phyloP scores from a whole-genome alignment of 2,113 vertebrate species.

The Rallus limicola region DNA sequence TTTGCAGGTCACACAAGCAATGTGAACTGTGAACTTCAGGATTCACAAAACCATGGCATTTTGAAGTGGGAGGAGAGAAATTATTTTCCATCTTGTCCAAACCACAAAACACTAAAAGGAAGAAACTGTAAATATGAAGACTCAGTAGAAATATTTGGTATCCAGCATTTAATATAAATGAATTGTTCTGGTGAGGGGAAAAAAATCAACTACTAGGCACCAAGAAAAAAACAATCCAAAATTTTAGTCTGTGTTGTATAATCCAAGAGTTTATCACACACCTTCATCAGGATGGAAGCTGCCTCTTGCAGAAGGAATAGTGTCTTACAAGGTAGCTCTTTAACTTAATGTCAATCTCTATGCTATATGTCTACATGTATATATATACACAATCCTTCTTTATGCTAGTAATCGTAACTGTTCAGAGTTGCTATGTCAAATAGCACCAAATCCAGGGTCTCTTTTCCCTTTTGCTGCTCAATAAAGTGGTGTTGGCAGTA shows the following conservation, averaged over 20 bases:
- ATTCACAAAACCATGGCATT: neutral
- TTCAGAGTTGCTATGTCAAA: neutral
- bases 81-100: neutral
- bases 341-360: neutral
- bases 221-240: neutral
- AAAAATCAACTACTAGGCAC: neutral
- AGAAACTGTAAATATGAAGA: neutral
- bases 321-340: neutral
- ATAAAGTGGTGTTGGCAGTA: neutral
- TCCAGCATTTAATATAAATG: neutral
- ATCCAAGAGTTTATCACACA: neutral
- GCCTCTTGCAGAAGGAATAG: neutral
- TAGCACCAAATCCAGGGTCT: neutral
- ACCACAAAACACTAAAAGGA: neutral
- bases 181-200: neutral
- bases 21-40: neutral
- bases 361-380: too few relatives aligned
- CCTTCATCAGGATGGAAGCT: neutral
- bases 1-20: neutral
- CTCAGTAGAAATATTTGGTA: neutral
- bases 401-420: neutral
- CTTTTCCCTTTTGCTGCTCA: neutral
- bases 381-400: neutral
- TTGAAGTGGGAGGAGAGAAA: neutral
- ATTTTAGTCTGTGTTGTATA: neutral